Base-by-base conservation (phyloP, 2,113 vertebrate genomes). In the Ariopsis seemanni region DNA sequence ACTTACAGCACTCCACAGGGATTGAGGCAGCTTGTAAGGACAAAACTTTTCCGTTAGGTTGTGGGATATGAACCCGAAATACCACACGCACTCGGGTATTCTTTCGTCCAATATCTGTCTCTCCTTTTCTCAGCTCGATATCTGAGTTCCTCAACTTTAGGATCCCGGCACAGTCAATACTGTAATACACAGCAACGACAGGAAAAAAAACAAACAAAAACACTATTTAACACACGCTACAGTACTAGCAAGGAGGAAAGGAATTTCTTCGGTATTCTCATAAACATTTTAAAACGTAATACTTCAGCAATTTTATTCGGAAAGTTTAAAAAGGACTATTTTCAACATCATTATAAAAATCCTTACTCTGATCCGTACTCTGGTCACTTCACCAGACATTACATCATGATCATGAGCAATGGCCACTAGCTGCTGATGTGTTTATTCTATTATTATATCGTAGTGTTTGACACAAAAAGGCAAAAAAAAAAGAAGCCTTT, bases 1-100 rank as follows among this genome's bases (percentile, higher is more conserved):
- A 97, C 98, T 97, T 96, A 99, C 98, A 99, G 94, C 98, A 99
- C 94, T 99, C 98, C 88, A 99, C 96, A 91, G 98, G 98, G 93
- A 99, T 97, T 91, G 98, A 99, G 89, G 97, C 92, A 86, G 95
- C 97, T 93, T 99, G 98, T 87, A 99, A 95, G 60, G 98, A 99
- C 89, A 99, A 93, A 88, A 99, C 98, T 93, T 98, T 99, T 92
- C 98, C 98, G 83, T 92, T 98, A 89, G 96, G 93, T 30, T 99
- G 98, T 86, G 98, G 98, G 96, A 99, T 97, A 93, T 99, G 98
- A 72, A 99, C 98, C 72, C 98, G 95, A 91, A 99, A 99, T 90
- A 99, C 98, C 86, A 99, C 97, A 0, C 98, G 96, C 80, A 99
- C 98, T 83, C 98, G 95, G 50, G 98, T 99, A 93, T 99, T 99